These are phyloP conservation scores for Gryon sp. DNA, from an alignment of 1,140 invertebrate genomes.

Conservation along the genomic window DNA sequence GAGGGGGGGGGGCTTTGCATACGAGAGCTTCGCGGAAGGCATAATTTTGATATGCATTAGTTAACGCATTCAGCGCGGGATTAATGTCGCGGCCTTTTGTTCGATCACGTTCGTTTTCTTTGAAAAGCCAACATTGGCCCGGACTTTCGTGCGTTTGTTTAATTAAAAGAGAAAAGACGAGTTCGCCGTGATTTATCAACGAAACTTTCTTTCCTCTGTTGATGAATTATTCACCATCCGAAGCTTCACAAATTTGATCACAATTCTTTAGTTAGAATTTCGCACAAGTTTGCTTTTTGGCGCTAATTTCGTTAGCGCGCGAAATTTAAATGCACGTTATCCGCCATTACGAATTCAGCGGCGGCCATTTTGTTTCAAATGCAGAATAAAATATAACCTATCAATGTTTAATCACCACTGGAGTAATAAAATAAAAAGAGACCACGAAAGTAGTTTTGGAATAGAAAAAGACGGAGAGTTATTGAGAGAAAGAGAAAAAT, in stretches of 20 bases:
- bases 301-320: constrained; percentile 38
- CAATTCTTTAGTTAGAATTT: too few species aligned
- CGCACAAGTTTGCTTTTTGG: too few species aligned
- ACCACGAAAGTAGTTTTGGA: too few species aligned
- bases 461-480: neutral
- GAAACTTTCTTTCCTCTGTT: constrained; percentile 31
- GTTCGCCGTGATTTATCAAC: constrained; percentile 36
- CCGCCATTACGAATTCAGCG: too few species aligned
- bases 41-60: constrained; percentile 58
- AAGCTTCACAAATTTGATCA: too few species aligned
- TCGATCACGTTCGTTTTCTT: constrained; percentile 41
- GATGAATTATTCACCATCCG: constrained; percentile 53
- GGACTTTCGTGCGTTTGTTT: constrained; percentile 39
- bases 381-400: too few species aligned
- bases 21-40: constrained; percentile 45
- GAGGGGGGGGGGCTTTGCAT: too few species aligned
- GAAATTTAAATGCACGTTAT: too few species aligned
- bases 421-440: too few species aligned
- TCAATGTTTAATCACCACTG: too few species aligned
- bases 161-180: constrained; percentile 50
- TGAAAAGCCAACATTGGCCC: constrained; percentile 12
- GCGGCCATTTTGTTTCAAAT: too few species aligned
- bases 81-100: constrained; percentile 44
- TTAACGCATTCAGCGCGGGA: constrained; percentile 25
- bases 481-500: neutral